phyloP scores from a whole-genome alignment of 2,888 invertebrate species.

The Phytoseiulus persimilis region DNA sequence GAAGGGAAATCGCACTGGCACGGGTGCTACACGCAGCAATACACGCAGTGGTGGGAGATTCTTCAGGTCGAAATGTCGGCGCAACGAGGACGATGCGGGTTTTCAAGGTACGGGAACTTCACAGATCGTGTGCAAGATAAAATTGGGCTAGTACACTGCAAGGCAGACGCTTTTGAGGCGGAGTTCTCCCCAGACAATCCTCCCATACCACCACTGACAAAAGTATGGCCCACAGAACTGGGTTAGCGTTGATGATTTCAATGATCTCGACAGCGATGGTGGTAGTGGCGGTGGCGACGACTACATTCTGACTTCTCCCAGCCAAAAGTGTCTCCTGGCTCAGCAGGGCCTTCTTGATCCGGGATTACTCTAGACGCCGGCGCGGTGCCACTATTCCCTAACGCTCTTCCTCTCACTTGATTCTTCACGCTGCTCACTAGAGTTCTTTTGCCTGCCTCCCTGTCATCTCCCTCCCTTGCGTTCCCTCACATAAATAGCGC shows the following conservation, averaged over 20 bases:
- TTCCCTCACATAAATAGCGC: neutral
- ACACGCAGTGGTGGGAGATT: no score
- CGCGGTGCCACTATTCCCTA: neutral
- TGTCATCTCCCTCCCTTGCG: neutral
- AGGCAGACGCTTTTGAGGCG: no score
- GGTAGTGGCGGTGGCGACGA: neutral
- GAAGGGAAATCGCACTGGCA: no score
- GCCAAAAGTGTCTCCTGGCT: neutral
- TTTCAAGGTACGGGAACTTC: no score
- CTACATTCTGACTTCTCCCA: neutral
- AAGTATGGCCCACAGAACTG: neutral
- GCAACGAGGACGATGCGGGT: no score
- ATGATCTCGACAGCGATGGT: neutral
- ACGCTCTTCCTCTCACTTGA: neutral
- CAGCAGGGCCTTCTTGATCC: constrained; percentile 5
- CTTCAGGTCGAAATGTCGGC: no score
- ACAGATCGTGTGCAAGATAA: no score
- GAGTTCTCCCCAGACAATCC: no score
- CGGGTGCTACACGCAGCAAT: no score
- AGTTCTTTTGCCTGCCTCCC: neutral
- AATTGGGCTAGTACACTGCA: no score
- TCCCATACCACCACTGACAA: neutral
- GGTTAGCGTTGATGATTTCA: neutral
- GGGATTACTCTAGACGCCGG: neutral
- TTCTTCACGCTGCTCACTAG: neutral